phyloP scores from a whole-genome alignment of 2,113 vertebrate species.

The Anhinga rufa region DNA sequence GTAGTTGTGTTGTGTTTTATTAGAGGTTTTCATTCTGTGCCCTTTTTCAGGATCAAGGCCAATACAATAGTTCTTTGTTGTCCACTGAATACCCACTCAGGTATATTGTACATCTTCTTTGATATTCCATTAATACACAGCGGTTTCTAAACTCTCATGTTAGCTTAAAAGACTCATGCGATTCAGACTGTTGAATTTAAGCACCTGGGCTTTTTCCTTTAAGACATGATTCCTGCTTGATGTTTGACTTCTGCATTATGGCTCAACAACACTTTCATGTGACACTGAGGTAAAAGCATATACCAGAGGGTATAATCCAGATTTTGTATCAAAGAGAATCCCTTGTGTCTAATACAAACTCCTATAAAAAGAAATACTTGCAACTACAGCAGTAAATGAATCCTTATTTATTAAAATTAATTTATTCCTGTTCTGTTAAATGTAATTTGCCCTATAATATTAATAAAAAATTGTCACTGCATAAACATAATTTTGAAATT shows the following conservation, averaged over 20 bases:
- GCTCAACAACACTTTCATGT: not conserved
- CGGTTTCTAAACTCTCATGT: not conserved
- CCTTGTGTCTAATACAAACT: conserved; percentile 11
- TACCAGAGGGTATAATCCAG: conserved; percentile 12
- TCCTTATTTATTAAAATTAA: conserved; percentile 72
- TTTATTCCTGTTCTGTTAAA: conserved; percentile 42
- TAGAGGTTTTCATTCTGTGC: not conserved
- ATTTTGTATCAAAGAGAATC: conserved; percentile 38
- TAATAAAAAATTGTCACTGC: conserved; percentile 57
- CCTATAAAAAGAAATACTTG: conserved; percentile 37
- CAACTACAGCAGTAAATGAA: conserved; percentile 43
- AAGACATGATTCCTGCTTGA: not conserved
- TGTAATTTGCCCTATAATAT: conserved; percentile 28
- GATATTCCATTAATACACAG: not conserved
- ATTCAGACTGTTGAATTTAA: not conserved
- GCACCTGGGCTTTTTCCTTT: not conserved
- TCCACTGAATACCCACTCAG: not conserved
- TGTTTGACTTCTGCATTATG: not conserved
- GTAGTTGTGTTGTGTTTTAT: not conserved
- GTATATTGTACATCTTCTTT: not conserved
- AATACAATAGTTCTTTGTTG: not conserved
- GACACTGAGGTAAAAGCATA: not conserved
- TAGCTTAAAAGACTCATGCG: not conserved
- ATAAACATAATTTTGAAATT: conserved; percentile 57
- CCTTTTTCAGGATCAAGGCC: not conserved